phyloP scores from a whole-genome alignment of 2,113 vertebrate species.

The Gorsachius goisagi region DNA sequence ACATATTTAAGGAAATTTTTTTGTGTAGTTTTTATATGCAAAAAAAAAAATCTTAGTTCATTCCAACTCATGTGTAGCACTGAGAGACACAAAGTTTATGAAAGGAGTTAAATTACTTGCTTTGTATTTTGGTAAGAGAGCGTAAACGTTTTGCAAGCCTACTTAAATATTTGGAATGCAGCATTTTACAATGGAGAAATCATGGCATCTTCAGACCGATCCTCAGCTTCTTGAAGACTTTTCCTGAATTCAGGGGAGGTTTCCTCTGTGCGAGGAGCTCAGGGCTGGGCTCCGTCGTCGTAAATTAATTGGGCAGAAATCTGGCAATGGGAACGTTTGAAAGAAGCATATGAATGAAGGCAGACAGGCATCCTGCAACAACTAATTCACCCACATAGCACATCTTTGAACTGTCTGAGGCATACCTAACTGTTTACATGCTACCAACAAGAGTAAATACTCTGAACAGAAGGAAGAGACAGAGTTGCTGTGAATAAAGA shows the following conservation, averaged over 20 bases:
- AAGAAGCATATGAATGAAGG: slow-evolving; percentile 16
- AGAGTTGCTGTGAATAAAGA: slow-evolving; percentile 51
- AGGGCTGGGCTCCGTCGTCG: neutral
- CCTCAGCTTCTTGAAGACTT: neutral
- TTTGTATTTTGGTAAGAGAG: slow-evolving; percentile 45
- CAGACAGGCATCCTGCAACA: slow-evolving; percentile 51
- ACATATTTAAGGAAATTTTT: neutral
- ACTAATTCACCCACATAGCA: slow-evolving; percentile 23
- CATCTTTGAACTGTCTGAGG: slow-evolving; percentile 57
- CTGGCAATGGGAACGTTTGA: slow-evolving; percentile 25
- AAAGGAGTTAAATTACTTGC: slow-evolving; percentile 7
- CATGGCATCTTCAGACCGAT: neutral
- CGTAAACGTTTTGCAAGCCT: slow-evolving; percentile 13
- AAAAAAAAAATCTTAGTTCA: neutral
- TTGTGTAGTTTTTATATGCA: neutral
- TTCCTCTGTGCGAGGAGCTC: neutral
- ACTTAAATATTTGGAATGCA: slow-evolving; percentile 41
- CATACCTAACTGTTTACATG: slow-evolving; percentile 48
- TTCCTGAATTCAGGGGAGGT: neutral
- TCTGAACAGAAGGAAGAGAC: slow-evolving; percentile 51
- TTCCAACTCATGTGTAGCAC: neutral
- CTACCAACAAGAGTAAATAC: slow-evolving; percentile 59
- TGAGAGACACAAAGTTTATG: neutral
- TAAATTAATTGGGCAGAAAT: slow-evolving; percentile 70
- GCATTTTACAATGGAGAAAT: slow-evolving; percentile 41